phyloP scores from a whole-genome alignment of 2,888 invertebrate genomes.

The Apodemia duryi region DNA sequence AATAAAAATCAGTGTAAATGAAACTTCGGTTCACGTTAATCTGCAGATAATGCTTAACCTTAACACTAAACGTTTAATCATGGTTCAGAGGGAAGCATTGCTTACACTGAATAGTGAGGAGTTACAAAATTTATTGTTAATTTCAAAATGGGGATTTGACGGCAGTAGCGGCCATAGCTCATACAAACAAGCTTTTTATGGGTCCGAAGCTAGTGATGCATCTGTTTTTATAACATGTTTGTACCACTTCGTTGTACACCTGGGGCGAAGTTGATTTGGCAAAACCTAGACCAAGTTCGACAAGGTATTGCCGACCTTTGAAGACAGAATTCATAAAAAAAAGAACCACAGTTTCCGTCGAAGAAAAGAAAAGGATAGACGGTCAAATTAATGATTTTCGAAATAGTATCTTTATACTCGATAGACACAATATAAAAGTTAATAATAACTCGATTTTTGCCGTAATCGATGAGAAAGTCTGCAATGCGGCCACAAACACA shows the following conservation, averaged over 20 bases:
- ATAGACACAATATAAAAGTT: conserved; percentile 17
- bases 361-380: conserved; percentile 34
- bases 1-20: conserved; percentile 2
- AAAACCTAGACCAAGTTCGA: conserved; percentile 36
- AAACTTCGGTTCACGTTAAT: neutral
- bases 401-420: conserved; percentile 13
- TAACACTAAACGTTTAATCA: conserved; percentile 7
- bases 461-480: conserved; percentile 43
- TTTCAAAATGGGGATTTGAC: conserved; percentile 7
- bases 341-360: conserved; percentile 30
- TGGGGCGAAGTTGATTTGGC: conserved; percentile 33
- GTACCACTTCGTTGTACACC: neutral
- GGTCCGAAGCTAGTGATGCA: conserved; percentile 3
- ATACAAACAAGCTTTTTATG: conserved; percentile 7
- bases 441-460: conserved; percentile 23
- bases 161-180: conserved; percentile 10
- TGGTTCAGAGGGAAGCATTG: conserved; percentile 3
- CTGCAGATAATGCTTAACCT: conserved; percentile 1
- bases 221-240: conserved; percentile 33
- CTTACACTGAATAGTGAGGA: conserved; percentile 6
- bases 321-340: conserved; percentile 35
- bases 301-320: conserved; percentile 37
- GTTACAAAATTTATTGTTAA: conserved; percentile 3
- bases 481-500: conserved; percentile 1
- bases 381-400: conserved; percentile 14